Evolutionary conservation across 2,113 vertebrate genomes (phyloP), one percentile per base, ranked within the genome.

Genomic region (Takifugu bimaculatus): DNA sequence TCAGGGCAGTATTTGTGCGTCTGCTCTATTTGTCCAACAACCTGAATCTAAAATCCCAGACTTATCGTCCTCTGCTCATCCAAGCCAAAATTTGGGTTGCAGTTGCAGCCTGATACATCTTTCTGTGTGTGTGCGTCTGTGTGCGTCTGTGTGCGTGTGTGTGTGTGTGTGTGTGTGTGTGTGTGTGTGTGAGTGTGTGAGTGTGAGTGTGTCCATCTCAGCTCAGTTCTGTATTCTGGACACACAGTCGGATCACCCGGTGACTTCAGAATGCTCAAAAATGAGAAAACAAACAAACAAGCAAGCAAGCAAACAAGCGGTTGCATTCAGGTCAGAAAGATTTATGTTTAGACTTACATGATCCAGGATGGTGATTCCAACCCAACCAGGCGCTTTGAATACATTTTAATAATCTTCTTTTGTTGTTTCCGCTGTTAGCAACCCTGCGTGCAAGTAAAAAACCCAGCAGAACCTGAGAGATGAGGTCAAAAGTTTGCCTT

Each of bases 31-130:
- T 26, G 4, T 63, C 29, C 26, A 15, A n/a, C 53, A 61, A 59
- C 68, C 39, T 0, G 42, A 68, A 32, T 72, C 43, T 50, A 15
- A 71, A 75, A 68, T 65, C 71, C 59, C 57, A 65, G 28, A 53
- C 42, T 60, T 51, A 50, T 65, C 1, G 13, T 52, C 51, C 32
- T 62, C 20, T 56, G 29, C 45, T 65, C 26, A 45, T 42, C 15
- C 45, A 26, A 15, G 35, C 53, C 28, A 6, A 1, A 2, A 35
- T 57, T 62, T 42, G 64, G 32, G 32, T 59, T 45, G 53, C 3
- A 9, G 35, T 50, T 58, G 39, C 57, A 54, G 26, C 20, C 2
- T 25, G n/a, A 42, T n/a, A 43, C 56, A 15, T 50, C 27, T 13
- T 13, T 5, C 26, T 48, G 57, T 57, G 49, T 57, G 29, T 49